Evolutionary conservation across 2,113 vertebrate species (phyloP).

Genomic region (Rhynchopsitta pachyrhyncha): DNA sequence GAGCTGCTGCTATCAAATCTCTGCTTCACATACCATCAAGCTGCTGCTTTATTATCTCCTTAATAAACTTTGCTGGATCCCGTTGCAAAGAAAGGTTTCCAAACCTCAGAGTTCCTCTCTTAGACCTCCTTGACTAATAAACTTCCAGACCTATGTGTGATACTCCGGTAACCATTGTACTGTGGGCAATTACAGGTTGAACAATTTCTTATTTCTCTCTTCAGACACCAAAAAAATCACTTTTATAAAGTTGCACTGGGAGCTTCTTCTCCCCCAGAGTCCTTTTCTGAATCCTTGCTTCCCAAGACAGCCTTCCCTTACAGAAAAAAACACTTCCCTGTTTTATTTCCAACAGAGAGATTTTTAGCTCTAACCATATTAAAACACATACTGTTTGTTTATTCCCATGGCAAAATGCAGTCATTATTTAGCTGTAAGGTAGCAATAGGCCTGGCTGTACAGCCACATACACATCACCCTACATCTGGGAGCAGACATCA

Average conservation of each 20-base stretch:
- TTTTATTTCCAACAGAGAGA: neutral
- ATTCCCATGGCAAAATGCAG: neutral
- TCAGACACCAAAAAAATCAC: neutral
- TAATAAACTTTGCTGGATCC: neutral
- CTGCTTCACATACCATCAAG: neutral
- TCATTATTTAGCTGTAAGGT: rapidly evolving
- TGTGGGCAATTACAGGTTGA: neutral
- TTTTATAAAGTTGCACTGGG: neutral
- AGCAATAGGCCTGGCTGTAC: neutral
- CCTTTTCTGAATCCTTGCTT: neutral
- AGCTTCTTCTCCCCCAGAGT: neutral
- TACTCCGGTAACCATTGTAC: neutral
- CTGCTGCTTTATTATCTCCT: neutral
- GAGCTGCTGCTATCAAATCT: neutral
- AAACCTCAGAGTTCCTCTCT: neutral
- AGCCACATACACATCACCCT: neutral
- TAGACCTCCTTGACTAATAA: neutral
- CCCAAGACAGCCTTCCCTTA: neutral
- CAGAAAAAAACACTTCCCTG: neutral
- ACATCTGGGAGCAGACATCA: rapidly evolving
- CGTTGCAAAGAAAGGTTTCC: neutral
- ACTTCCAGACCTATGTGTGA: neutral
- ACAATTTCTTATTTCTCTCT: neutral
- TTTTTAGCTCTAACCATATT: neutral
- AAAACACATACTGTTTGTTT: neutral